phyloP scores from a whole-genome alignment of 2,888 invertebrate genomes.

The Sphaeridia pumilis region DNA sequence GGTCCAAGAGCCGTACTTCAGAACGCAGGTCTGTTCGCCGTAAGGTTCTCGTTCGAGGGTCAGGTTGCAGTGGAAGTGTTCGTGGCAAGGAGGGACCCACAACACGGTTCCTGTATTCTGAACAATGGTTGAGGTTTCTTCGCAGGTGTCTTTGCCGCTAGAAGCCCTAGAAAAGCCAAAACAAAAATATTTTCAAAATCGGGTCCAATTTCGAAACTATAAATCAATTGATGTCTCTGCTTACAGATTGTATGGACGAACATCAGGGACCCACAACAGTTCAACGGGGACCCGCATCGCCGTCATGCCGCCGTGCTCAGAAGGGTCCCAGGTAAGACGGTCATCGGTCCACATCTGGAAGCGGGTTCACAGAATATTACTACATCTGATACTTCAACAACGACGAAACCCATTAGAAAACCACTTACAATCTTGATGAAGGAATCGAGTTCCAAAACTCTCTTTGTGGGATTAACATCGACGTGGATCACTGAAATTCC shows the following conservation, averaged over 20 bases:
- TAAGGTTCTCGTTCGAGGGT: not conserved
- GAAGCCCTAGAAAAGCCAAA: too few species aligned
- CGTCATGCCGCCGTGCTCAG: not conserved
- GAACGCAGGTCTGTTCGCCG: not conserved
- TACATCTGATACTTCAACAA: too few species aligned
- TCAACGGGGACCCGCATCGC: not conserved
- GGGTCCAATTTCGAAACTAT: too few species aligned
- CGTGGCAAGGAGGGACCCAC: not conserved
- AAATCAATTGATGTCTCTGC: too few species aligned
- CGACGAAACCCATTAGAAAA: too few species aligned
- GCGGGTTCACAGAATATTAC: not conserved
- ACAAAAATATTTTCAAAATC: too few species aligned
- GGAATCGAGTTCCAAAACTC: too few species aligned
- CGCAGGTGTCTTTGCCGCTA: too few species aligned
- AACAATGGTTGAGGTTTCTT: too few species aligned
- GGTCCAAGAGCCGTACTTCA: not conserved
- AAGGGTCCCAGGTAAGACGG: not conserved
- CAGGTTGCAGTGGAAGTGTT: not conserved
- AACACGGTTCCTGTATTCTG: not conserved
- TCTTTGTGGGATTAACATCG: too few species aligned
- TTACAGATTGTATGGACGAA: not conserved
- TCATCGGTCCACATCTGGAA: not conserved
- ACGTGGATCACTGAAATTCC: too few species aligned
- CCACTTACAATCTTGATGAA: too few species aligned
- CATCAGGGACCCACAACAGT: not conserved